Evolutionary conservation across 2,113 vertebrate genomes (phyloP).

Genomic region (Plestiodon gilberti): DNA sequence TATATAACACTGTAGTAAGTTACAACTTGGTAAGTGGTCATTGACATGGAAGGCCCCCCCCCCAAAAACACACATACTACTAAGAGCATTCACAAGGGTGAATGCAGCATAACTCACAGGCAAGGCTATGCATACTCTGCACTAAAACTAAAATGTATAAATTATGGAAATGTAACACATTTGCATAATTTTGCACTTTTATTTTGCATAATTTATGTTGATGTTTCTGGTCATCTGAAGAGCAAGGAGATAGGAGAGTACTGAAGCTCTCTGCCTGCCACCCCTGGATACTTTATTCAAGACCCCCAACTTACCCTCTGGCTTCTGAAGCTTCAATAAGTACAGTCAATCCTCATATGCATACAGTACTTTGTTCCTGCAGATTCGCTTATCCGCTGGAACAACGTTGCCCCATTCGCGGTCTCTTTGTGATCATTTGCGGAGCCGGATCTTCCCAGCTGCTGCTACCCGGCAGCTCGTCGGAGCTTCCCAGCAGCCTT

Average conservation of each 20-base stretch:
- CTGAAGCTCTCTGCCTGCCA: background rate
- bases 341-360: no score
- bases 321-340: background rate
- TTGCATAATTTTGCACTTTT: background rate
- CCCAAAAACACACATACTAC: background rate
- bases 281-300: no score
- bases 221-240: background rate
- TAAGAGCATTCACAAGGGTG: background rate
- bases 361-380: no score
- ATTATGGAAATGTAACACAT: background rate
- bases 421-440: no score
- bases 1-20: background rate
- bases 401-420: no score
- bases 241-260: background rate
- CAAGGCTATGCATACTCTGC: background rate
- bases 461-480: no score
- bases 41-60: background rate
- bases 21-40: background rate
- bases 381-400: no score
- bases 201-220: background rate
- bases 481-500: no score
- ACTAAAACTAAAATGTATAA: background rate
- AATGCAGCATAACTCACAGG: background rate
- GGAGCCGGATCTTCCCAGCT: no score
- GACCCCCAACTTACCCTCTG: background rate